Evolutionary conservation across 2,113 vertebrate genomes (phyloP).

Genomic region (Rhinolophus ferrumequinum): DNA sequence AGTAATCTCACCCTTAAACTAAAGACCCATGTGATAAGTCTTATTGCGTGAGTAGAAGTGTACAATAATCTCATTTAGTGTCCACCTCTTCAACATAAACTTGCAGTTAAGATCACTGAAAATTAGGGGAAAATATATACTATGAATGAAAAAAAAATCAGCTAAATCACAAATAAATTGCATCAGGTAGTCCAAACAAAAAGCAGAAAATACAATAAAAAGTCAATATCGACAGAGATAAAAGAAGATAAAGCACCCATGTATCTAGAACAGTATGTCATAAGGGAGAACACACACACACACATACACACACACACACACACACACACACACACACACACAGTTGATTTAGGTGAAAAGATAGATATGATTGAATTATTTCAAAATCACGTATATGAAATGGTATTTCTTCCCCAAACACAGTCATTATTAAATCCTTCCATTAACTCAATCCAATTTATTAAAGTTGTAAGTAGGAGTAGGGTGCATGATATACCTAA

Average conservation of each 20-base stretch:
- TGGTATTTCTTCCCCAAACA: not conserved
- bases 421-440: not conserved
- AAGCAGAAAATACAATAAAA: not conserved
- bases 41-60: not conserved
- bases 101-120: not conserved
- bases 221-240: not conserved
- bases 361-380: not conserved
- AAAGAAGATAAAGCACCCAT: not conserved
- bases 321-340: not conserved
- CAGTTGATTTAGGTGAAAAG: not conserved
- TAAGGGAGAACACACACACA: not conserved
- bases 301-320: not conserved
- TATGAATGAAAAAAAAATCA: slow-evolving; percentile 1
- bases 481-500: not conserved
- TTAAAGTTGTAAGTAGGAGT: not conserved
- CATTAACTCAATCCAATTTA: not conserved
- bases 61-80: not conserved
- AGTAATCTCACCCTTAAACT: not conserved
- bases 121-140: not conserved
- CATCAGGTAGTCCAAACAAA: not conserved
- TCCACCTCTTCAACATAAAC: not conserved
- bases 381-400: not conserved
- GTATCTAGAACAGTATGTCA: not conserved
- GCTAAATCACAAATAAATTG: not conserved
- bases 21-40: not conserved